A percentile compares a stretch with the other conserved stretches of the same genome.
phyloP scores from a whole-genome alignment of 2,797 vertebrate genomes.

The Protosalanx chinensis region DNA sequence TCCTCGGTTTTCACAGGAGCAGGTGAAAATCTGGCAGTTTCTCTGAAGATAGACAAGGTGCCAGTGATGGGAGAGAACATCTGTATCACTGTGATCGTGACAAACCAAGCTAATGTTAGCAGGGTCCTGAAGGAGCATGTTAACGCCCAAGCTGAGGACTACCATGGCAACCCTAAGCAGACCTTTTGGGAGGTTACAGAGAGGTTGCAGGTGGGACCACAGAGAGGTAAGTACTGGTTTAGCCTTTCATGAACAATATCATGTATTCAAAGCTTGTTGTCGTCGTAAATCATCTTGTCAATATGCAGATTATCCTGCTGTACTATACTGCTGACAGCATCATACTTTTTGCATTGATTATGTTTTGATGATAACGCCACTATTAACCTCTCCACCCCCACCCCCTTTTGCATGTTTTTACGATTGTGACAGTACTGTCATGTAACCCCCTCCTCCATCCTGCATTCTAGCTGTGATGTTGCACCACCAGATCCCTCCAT shows the following conservation, averaged over 20 bases:
- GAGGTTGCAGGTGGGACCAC: conserved; percentile 59
- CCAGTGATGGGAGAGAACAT: conserved; percentile 73
- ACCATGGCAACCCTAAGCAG: conserved; percentile 50
- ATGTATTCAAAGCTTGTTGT: too few species aligned
- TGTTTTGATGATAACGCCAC: too few species aligned
- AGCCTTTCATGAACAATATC: not conserved
- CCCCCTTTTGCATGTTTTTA: too few species aligned
- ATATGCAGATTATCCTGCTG: too few species aligned
- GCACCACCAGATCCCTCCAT: conserved; percentile 44
- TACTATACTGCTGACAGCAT: too few species aligned
- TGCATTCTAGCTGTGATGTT: conserved; percentile 42
- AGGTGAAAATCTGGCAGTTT: conserved; percentile 51
- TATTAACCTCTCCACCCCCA: too few species aligned
- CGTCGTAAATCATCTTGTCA: too few species aligned
- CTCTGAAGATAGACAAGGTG: conserved; percentile 62
- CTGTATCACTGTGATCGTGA: conserved; percentile 64
- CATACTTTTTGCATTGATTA: too few species aligned
- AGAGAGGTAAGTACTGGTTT: conserved; percentile 67
- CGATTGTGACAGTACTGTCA: too few species aligned
- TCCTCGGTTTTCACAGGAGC: not conserved
- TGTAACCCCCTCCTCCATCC: not conserved
- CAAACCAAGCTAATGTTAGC: conserved; percentile 59
- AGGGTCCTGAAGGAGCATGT: conserved; percentile 70
- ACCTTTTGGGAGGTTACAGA: conserved; percentile 66
- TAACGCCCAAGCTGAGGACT: conserved; percentile 71